phyloP scores from a whole-genome alignment of 2,888 invertebrate genomes.

The Tupiocoris notatus region DNA sequence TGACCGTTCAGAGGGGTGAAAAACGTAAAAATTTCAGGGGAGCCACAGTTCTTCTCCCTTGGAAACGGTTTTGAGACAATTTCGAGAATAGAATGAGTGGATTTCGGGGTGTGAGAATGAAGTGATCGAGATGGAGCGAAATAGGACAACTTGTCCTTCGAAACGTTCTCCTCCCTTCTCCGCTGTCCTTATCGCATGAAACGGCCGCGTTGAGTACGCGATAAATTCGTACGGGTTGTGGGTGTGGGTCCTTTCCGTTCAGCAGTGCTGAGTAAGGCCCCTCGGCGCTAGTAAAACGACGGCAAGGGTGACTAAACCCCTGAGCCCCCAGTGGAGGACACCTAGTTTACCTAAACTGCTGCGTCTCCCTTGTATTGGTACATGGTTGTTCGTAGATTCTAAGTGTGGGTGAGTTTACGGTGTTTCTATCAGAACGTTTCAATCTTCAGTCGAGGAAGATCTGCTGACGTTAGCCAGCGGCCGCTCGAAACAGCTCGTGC shows the following conservation, averaged over 20 bases:
- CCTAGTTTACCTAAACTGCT: constrained; percentile 44
- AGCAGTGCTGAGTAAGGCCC: constrained; percentile 37
- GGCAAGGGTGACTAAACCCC: constrained; percentile 39
- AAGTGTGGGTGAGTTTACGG: background rate
- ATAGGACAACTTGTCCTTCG: background rate
- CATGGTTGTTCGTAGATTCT: background rate
- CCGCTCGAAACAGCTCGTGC: too few species aligned
- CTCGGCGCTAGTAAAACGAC: constrained; percentile 40
- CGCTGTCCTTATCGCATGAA: background rate
- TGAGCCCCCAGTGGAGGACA: constrained; percentile 30
- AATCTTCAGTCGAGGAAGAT: background rate
- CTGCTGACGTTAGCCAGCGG: background rate
- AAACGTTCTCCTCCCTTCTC: background rate
- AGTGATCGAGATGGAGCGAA: background rate
- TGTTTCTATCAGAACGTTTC: background rate
- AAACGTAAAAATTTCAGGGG: too few species aligned
- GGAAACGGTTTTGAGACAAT: too few species aligned
- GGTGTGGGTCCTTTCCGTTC: background rate
- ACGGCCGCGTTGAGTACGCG: constrained; percentile 40
- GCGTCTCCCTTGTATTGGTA: background rate
- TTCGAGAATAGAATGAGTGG: too few species aligned
- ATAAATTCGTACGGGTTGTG: constrained; percentile 37
- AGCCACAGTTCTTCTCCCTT: too few species aligned
- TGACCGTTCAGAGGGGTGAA: too few species aligned
- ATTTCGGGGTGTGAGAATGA: background rate